phyloP scores from a whole-genome alignment of 2,797 vertebrate species.

The Danio albolineatus region DNA sequence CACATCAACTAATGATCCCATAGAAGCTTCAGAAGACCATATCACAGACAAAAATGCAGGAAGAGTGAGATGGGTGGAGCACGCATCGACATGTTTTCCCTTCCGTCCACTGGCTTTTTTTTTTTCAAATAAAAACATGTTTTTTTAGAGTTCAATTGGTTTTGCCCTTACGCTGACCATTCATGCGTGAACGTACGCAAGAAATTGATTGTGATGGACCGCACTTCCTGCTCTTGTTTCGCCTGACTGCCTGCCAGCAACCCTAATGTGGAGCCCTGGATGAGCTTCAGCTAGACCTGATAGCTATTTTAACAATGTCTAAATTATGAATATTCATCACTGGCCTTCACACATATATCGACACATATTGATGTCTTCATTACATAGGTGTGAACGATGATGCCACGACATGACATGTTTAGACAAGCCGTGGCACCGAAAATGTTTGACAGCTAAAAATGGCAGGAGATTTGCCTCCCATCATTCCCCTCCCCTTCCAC shows the following conservation, averaged over 20 bases:
- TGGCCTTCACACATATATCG: slow-evolving; percentile 27
- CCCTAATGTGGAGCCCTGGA: slow-evolving; percentile 21
- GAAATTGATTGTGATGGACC: slow-evolving; percentile 44
- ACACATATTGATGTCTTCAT: slow-evolving; percentile 20
- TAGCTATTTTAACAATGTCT: background rate
- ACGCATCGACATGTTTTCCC: slow-evolving; percentile 18
- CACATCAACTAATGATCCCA: background rate
- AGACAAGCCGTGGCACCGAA: background rate
- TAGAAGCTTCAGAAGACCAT: background rate
- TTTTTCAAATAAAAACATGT: slow-evolving; percentile 34
- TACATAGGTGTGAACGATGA: slow-evolving; percentile 15
- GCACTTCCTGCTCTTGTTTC: slow-evolving; percentile 74
- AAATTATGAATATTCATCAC: background rate
- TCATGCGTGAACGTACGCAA: slow-evolving; percentile 21
- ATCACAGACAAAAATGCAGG: slow-evolving; percentile 16
- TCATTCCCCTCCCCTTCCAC: slow-evolving; percentile 52
- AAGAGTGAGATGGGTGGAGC: slow-evolving; percentile 7
- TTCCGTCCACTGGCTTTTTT: background rate
- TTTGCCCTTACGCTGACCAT: slow-evolving; percentile 3
- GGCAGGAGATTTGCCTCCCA: slow-evolving; percentile 23
- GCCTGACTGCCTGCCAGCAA: slow-evolving; percentile 63
- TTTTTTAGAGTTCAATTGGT: slow-evolving; percentile 18
- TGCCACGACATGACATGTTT: slow-evolving; percentile 16
- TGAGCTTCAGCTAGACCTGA: slow-evolving; percentile 12
- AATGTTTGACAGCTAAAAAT: slow-evolving; percentile 32